Conservation (phyloP, 2,113 vertebrate species). For the Chamaea fasciata region DNA sequence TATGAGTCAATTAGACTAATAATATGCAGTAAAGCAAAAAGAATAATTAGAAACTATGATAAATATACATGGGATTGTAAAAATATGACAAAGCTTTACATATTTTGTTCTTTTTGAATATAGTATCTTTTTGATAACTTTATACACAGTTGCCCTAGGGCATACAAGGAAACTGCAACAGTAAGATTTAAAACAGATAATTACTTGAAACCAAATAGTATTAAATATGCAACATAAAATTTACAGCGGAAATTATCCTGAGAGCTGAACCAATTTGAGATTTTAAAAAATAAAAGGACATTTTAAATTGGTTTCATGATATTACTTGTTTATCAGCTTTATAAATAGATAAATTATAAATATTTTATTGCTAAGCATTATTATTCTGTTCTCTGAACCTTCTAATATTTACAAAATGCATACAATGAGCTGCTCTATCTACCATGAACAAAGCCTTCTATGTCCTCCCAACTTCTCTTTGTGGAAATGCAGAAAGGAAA, state of each 20-base stretch:
- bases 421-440: neutral
- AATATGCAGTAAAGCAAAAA: slow-evolving; percentile 47
- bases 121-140: neutral
- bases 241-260: neutral
- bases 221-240: slow-evolving; percentile 29
- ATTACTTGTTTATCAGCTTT: slow-evolving; percentile 13
- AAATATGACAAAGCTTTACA: neutral
- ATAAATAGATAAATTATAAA: slow-evolving; percentile 7
- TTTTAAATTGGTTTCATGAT: neutral
- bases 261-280: neutral
- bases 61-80: slow-evolving; percentile 28
- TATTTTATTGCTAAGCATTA: neutral
- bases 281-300: neutral
- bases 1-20: slow-evolving; percentile 46
- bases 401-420: neutral
- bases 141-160: slow-evolving; percentile 29
- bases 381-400: neutral
- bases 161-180: neutral
- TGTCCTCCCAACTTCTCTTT: neutral
- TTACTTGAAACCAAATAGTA: slow-evolving; percentile 32
- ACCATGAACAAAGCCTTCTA: neutral
- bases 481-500: neutral
- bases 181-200: neutral
- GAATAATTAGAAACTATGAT: slow-evolving; percentile 51
- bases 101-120: neutral